These are phyloP conservation scores for Oncopeltus fasciatus DNA, from an alignment of 1,140 invertebrate genomes.

Conservation along the genomic window DNA sequence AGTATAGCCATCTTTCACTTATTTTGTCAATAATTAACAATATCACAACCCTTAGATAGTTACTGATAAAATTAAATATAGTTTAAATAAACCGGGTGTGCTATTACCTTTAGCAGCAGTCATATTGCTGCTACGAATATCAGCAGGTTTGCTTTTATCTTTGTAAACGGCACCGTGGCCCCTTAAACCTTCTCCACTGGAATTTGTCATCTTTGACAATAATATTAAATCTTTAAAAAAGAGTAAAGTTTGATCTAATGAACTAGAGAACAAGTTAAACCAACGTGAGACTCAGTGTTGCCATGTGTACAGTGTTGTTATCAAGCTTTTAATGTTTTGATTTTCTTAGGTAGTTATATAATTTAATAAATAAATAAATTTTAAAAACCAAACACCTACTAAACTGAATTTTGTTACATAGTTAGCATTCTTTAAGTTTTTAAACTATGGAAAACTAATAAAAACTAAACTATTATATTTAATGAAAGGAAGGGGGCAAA, in stretches of 20 bases:
- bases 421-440: too few species aligned
- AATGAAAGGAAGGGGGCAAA: too few species aligned
- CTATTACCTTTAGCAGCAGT: conserved; percentile 89
- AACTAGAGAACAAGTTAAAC: neutral
- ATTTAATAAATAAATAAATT: neutral
- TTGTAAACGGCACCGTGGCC: conserved; percentile 43
- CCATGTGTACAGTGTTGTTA: neutral
- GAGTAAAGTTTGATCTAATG: neutral
- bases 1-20: too few species aligned
- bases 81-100: conserved; percentile 13
- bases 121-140: conserved; percentile 92
- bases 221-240: neutral
- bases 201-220: neutral
- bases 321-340: neutral
- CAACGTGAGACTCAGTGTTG: neutral
- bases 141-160: conserved; percentile 84
- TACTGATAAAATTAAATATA: too few species aligned
- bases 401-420: too few species aligned
- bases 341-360: neutral
- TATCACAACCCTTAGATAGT: too few species aligned
- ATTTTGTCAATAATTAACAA: too few species aligned
- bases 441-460: too few species aligned
- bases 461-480: too few species aligned
- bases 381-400: too few species aligned
- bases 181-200: conserved; percentile 29